Percentiles rank a stretch among this genome's conserved stretches.
phyloP scores from a whole-genome alignment of 2,797 vertebrate genomes.

The Ctenochaetus hawaiiensis region DNA sequence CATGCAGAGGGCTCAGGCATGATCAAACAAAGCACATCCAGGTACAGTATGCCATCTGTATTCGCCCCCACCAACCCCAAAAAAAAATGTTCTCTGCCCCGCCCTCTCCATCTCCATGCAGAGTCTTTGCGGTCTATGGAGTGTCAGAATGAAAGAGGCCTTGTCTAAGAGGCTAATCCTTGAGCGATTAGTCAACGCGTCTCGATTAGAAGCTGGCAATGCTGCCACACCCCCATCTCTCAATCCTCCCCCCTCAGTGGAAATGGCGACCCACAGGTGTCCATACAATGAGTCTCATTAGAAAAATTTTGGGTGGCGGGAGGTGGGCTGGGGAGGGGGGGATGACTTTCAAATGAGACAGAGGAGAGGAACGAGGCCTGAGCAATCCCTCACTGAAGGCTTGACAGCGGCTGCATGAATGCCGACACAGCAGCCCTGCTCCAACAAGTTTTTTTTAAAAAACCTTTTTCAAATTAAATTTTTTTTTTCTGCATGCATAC shows the following conservation, averaged over 20 bases:
- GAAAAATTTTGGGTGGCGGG: conserved; percentile 46
- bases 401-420: conserved; percentile 17
- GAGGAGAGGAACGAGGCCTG: conserved; percentile 28
- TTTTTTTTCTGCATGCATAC: not conserved
- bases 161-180: conserved; percentile 84
- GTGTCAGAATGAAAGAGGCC: conserved; percentile 84
- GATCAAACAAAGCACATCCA: conserved; percentile 82
- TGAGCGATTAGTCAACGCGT: conserved; percentile 82
- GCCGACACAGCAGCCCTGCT: not conserved
- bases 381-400: conserved; percentile 18
- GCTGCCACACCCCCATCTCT: conserved; percentile 59
- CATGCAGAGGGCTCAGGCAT: conserved; percentile 70
- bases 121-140: conserved; percentile 52
- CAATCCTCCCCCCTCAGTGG: conserved; percentile 21
- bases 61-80: conserved; percentile 29
- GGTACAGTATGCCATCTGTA: conserved; percentile 78
- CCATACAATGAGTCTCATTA: conserved; percentile 69
- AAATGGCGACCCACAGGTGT: conserved; percentile 78
- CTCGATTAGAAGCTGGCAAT: conserved; percentile 80
- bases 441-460: not conserved
- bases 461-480: not conserved
- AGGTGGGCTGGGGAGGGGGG: conserved; percentile 27
- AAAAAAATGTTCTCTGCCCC: conserved; percentile 51
- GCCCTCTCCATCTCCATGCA: conserved; percentile 38
- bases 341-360: conserved; percentile 57